Evolutionary conservation across 2,113 vertebrate genomes (phyloP).

Genomic region (Meriones unguiculatus): DNA sequence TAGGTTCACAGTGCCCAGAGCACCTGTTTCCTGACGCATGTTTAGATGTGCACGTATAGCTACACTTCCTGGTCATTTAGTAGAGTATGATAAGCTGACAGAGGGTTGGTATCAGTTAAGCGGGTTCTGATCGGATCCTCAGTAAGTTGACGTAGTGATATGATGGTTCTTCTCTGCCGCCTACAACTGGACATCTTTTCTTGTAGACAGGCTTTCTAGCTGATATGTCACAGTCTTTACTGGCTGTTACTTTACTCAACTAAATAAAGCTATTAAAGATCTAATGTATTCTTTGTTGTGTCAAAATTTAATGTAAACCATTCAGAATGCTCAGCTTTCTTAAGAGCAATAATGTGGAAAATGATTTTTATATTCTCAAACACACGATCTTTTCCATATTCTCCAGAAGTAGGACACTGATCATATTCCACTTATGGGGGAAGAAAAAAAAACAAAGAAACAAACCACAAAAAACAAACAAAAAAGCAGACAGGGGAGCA

Average conservation of each 20-base stretch:
- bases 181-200: background rate
- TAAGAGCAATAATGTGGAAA: background rate
- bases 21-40: background rate
- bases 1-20: background rate
- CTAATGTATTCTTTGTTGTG: background rate
- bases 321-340: background rate
- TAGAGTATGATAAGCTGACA: conserved; percentile 66
- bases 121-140: background rate
- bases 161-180: background rate
- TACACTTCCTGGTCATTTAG: background rate
- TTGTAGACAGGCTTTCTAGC: background rate
- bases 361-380: background rate
- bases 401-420: background rate
- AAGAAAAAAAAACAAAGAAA: no score
- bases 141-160: background rate
- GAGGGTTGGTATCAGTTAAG: conserved; percentile 50
- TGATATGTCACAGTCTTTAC: conserved; percentile 14
- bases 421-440: background rate
- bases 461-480: no score
- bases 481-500: no score
- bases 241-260: background rate
- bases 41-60: conserved; percentile 52
- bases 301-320: conserved; percentile 41
- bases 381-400: background rate
- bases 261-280: background rate